These are phyloP conservation scores for Pseudolaguvia tuberculata DNA, from an alignment of 2,113 vertebrate species.

Conservation along the genomic window DNA sequence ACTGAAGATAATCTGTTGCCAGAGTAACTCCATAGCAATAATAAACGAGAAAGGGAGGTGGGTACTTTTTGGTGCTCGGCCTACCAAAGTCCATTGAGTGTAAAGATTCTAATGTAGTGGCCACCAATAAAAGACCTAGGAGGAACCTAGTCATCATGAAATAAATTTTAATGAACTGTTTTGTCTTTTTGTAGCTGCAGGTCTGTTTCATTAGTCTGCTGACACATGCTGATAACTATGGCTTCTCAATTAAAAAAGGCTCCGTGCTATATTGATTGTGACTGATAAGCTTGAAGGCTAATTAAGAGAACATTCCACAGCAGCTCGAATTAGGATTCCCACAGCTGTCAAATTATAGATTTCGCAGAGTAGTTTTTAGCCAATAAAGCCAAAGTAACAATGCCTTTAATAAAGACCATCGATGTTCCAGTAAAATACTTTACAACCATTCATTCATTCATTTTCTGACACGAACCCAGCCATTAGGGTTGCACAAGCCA, in stretches of 20 bases:
- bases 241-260: slow-evolving; percentile 63
- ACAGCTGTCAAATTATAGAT: neutral
- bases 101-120: slow-evolving; percentile 46
- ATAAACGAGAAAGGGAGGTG: neutral
- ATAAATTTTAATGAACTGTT: slow-evolving; percentile 70
- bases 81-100: neutral
- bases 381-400: neutral
- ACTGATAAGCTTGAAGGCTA: slow-evolving; percentile 72
- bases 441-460: neutral
- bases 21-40: neutral
- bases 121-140: slow-evolving; percentile 59
- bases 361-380: neutral
- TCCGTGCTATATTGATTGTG: slow-evolving; percentile 67
- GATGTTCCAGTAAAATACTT: neutral
- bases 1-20: neutral
- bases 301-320: slow-evolving; percentile 64
- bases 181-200: slow-evolving; percentile 56
- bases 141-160: slow-evolving; percentile 63
- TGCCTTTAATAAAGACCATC: neutral
- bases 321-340: slow-evolving; percentile 15
- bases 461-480: too few relatives aligned
- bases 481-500: too few relatives aligned
- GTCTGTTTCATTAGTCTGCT: slow-evolving; percentile 71
- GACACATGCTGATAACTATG: slow-evolving; percentile 73
- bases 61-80: neutral